Base-by-base conservation (phyloP, 2,797 vertebrate genomes). In the Hybognathus amarus region DNA sequence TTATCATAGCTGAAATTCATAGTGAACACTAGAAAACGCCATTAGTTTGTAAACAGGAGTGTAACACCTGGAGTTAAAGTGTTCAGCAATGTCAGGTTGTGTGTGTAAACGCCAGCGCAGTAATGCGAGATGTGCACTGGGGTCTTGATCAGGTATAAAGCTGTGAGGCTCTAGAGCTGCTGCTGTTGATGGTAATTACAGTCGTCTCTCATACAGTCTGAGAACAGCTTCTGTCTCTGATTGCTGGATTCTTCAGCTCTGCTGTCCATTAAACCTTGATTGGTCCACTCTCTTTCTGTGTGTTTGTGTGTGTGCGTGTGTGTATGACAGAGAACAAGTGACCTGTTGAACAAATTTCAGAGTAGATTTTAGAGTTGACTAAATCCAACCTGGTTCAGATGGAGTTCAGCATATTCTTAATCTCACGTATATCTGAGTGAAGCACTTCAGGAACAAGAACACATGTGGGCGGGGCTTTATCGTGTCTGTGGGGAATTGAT, bases 231-330 rank as follows among this genome's bases (percentile, higher is more conserved):
- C 83, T 85, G 75, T 89, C 92, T 93, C 91, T 95, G 95, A 95
- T 95, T 95, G 94, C 91, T 92, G 92, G 88, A 94, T 94, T 90
- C 91, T 89, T 89, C 90, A 93, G 91, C 90, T 92, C 91, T 94
- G 91, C 94, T 92, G 94, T 94, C 93, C 93, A 94, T 95, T 94
- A 94, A 90, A 85, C 79, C 88, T 87, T 95, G 94, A 95, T 95
- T 95, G 93, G 61, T 66, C 75, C 52, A 3, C 52, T 54, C 20
- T 22, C 52, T 54, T 20, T 54, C 20, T 54, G 9, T 40, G 38
- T 45, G 42, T 66, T 5, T 79, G 6, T 67, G 18, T 69, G 27
- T 76, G 13, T 77, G 42, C 70, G 36, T 75, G n/a, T 80, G 33
- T 83, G 54, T 64, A 10, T 27, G 56, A 66, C 50, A 45, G 80